Percentiles rank a stretch among this genome's conserved stretches.
phyloP scores from a whole-genome alignment of 2,113 vertebrate genomes.

The Otus sunia region DNA sequence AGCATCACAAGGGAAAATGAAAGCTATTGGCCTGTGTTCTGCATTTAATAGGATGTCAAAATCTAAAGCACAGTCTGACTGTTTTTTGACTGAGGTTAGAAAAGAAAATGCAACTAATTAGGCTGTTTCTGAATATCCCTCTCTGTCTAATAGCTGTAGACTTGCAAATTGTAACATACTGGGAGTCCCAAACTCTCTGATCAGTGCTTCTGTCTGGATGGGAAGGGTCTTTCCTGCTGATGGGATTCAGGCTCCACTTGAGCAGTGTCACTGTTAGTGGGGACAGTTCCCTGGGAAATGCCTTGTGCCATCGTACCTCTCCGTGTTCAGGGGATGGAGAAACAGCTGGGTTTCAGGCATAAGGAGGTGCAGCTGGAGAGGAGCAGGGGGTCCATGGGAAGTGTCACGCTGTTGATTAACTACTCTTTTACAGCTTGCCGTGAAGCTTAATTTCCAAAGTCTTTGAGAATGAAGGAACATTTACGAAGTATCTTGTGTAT shows the following conservation, averaged over 20 bases:
- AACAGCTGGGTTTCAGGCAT: background rate
- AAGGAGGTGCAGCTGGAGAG: background rate
- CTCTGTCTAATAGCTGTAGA: conserved; percentile 15
- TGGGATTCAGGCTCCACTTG: background rate
- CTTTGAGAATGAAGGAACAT: background rate
- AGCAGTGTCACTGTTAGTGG: background rate
- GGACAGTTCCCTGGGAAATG: background rate
- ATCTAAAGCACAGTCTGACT: conserved; percentile 61
- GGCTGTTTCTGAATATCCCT: conserved; percentile 28
- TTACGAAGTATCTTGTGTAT: background rate
- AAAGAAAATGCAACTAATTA: conserved; percentile 65
- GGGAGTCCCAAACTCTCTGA: conserved; percentile 37
- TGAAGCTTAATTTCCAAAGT: background rate
- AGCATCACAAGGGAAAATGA: conserved; percentile 61
- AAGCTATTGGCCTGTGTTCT: conserved; percentile 61
- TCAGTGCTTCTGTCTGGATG: background rate
- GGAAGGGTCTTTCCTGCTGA: background rate
- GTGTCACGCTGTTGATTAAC: background rate
- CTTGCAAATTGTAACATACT: conserved; percentile 18
- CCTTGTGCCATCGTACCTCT: background rate
- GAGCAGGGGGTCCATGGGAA: background rate
- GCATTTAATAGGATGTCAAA: conserved; percentile 67
- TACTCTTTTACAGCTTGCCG: background rate
- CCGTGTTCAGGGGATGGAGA: rapidly evolving
- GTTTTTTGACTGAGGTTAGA: conserved; percentile 60